Base-by-base conservation (phyloP, 1,140 invertebrate genomes). In the Batillaria attramentaria region DNA sequence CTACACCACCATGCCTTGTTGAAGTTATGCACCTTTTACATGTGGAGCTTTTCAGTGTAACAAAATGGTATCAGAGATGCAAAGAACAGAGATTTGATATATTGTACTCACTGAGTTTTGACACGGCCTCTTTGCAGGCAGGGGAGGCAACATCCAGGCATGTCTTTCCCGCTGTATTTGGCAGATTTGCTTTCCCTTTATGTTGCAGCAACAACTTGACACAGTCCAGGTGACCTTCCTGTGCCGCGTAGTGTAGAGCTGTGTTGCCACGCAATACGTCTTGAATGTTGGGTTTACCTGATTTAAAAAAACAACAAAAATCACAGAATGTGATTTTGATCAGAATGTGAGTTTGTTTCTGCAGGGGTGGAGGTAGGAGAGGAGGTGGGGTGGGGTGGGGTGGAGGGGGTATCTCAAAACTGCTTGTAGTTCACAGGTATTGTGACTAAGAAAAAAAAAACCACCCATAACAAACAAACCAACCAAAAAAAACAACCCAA, bases 201-300 rank as follows among this genome's bases (percentile, higher is more conserved):
- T 81, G 79, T 46, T 84, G 78, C 3, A 89, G 31, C 66, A 89
- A 79, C 39, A 86, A 43, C 28, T 80, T 28, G 8, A 89, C 78
- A 80, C 87, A 88, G 8, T 86, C 86, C 20, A 81, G 42, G 75
- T 89, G 83, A 0, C 84, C 85, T 39, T 85, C 80, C 33, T 80
- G 78, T n/a, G 87, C 83, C 0, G 88, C 96, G 91, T 97, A 98
- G 90, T 98, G 96, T 33, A 97, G 91, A 0, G 96, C 93, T 16
- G 96, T 97, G 87, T 97, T 95, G 3, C 95, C 94, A 39, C 37
- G 77, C 46, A 88, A 81, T 13, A 77, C 79, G 70, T 89, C 88
- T 35, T 70, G 65, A 42, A 82, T 83, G 77, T 89, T 87, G 66
- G 88, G 85, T 62, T 87, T 81, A 50, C 87, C 88, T 89, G 80